These are phyloP conservation scores for Lepidotrigona ventralis DNA, from an alignment of 1,140 invertebrate genomes.

Conservation along the genomic window DNA sequence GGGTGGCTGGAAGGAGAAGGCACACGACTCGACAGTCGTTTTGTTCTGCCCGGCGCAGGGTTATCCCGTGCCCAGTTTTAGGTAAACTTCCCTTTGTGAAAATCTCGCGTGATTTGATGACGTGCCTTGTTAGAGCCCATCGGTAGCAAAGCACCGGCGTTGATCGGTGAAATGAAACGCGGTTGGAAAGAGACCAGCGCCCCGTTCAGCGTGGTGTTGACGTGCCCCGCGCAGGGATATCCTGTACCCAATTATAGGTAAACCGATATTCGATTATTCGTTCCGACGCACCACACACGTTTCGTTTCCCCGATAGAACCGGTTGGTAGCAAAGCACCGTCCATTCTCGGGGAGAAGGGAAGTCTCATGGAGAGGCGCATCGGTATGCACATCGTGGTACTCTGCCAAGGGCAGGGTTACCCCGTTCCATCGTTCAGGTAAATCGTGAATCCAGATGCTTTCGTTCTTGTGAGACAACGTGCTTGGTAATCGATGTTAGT, in stretches of 20 bases:
- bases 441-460: slow-evolving; percentile 8
- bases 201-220: slow-evolving; percentile 78
- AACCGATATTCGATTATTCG: slow-evolving; percentile 19
- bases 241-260: slow-evolving; percentile 77
- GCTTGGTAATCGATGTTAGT: too few relatives aligned
- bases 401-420: slow-evolving; percentile 89
- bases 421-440: slow-evolving; percentile 88
- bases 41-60: slow-evolving; percentile 85
- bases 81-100: slow-evolving; percentile 58
- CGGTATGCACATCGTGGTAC: slow-evolving; percentile 84
- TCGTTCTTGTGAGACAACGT: not conserved
- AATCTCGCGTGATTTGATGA: not conserved
- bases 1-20: slow-evolving; percentile 71
- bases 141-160: slow-evolving; percentile 85
- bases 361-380: slow-evolving; percentile 77
- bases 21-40: slow-evolving; percentile 74
- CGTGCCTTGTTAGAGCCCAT: slow-evolving; percentile 82
- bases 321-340: slow-evolving; percentile 86
- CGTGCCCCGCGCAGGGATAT: slow-evolving; percentile 85
- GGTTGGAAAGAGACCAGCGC: slow-evolving; percentile 68
- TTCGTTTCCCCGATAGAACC: slow-evolving; percentile 82
- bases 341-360: slow-evolving; percentile 82
- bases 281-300: not conserved
- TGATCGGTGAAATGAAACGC: slow-evolving; percentile 78
- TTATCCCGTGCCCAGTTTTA: slow-evolving; percentile 78